Conservation (phyloP, 2,888 invertebrate genomes). For the Craniophora ligustri region DNA sequence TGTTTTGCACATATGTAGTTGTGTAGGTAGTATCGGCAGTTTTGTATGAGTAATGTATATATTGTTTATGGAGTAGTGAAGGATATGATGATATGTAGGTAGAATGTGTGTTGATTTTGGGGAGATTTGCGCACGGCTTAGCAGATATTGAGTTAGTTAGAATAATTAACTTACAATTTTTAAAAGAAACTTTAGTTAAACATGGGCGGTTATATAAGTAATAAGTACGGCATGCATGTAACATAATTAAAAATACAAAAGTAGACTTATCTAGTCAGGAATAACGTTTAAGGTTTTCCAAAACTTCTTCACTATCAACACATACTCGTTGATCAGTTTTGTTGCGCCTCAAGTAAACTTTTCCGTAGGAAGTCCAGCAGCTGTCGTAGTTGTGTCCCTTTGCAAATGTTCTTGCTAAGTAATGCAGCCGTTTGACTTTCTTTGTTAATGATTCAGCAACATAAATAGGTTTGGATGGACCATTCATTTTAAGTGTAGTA, state of each 20-base stretch:
- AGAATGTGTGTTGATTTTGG: background rate
- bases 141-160: background rate
- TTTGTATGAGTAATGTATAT: background rate
- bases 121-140: background rate
- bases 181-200: no score
- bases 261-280: constrained; percentile 9
- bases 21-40: background rate
- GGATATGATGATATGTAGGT: background rate
- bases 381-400: constrained; percentile 1
- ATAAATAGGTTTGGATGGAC: constrained; percentile 1
- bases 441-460: constrained; percentile 10
- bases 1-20: background rate
- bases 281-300: background rate
- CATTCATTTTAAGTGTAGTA: background rate
- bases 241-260: background rate
- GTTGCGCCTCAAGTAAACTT: constrained; percentile 2
- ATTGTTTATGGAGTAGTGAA: background rate
- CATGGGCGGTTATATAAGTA: background rate
- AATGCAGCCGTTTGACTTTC: constrained; percentile 1
- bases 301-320: constrained; percentile 5
- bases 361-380: constrained; percentile 17
- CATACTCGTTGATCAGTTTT: constrained; percentile 2
- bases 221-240: background rate
- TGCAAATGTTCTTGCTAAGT: constrained; percentile 1
- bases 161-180: background rate